Evolutionary conservation across 2,797 vertebrate species (phyloP).

Genomic region (Chrysocyon brachyurus): DNA sequence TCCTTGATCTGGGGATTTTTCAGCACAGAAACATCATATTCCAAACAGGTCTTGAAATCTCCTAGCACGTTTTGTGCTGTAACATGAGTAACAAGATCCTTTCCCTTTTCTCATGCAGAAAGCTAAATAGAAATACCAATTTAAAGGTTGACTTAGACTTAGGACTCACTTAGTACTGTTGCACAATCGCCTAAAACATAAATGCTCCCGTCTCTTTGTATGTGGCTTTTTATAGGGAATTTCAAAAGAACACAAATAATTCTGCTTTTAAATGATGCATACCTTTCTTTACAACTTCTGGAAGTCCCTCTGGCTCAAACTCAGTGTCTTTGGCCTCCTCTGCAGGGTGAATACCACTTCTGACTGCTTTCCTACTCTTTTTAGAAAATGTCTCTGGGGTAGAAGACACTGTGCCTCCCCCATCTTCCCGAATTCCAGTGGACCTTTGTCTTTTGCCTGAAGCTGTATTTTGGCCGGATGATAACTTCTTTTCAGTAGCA

Average conservation of each 20-base stretch:
- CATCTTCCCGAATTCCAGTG: conserved; percentile 76
- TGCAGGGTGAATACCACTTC: not conserved
- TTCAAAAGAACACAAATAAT: not conserved
- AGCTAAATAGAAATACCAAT: not conserved
- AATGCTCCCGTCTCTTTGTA: not conserved
- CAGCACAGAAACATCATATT: not conserved
- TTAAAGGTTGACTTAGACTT: not conserved
- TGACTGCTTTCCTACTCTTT: conserved; percentile 80
- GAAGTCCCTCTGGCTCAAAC: conserved; percentile 92
- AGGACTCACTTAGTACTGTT: not conserved
- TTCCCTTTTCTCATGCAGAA: not conserved
- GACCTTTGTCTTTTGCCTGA: conserved; percentile 84
- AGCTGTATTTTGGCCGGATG: conserved; percentile 69
- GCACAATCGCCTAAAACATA: not conserved
- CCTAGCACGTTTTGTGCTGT: not conserved
- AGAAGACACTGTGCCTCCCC: conserved; percentile 78
- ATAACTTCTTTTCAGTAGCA: conserved; percentile 67
- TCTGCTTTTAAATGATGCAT: not conserved
- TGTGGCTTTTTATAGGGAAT: not conserved
- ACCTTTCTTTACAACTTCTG: conserved; percentile 94
- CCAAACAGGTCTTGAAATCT: not conserved
- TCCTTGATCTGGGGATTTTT: not conserved
- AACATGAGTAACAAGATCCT: not conserved
- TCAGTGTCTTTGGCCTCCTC: conserved; percentile 79
- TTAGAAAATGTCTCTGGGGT: conserved; percentile 79